Percentiles rank a stretch among this genome's conserved stretches.
Evolutionary conservation across 2,888 invertebrate species (phyloP).

Genomic region (Sesia bembeciformis): DNA sequence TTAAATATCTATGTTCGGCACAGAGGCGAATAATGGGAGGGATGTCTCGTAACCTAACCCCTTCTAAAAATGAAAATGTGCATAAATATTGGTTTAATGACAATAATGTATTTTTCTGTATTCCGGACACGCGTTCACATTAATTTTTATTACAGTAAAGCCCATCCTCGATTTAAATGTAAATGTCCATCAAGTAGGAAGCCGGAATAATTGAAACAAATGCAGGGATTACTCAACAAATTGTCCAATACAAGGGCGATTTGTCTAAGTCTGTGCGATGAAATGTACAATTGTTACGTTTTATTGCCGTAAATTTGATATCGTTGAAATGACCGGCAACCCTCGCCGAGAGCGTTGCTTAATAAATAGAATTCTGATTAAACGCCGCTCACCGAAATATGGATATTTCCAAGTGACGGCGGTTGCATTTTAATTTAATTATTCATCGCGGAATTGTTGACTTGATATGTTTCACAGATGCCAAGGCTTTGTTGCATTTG

Average conservation of each 20-base stretch:
- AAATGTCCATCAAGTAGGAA: constrained; percentile 48
- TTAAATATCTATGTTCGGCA: too few species aligned
- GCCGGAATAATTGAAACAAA: constrained; percentile 70
- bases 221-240: constrained; percentile 70
- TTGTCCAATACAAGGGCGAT: constrained; percentile 71
- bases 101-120: constrained; percentile 18
- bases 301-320: constrained; percentile 43
- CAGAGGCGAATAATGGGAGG: constrained; percentile 15
- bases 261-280: constrained; percentile 59
- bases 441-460: not conserved
- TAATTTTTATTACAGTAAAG: constrained; percentile 18
- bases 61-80: constrained; percentile 26
- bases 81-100: constrained; percentile 36
- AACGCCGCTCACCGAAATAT: not conserved
- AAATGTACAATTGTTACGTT: constrained; percentile 45
- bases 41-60: constrained; percentile 21
- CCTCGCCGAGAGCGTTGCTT: not conserved
- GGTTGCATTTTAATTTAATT: not conserved
- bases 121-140: constrained; percentile 47
- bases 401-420: not conserved
- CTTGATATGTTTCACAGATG: not conserved
- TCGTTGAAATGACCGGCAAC: constrained; percentile 1
- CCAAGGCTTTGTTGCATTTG: too few species aligned
- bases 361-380: not conserved
- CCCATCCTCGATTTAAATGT: constrained; percentile 28